Evolutionary conservation across 2,888 invertebrate genomes (phyloP), one percentile per base, ranked within the genome.

Genomic region (Drosophila mimetica): DNA sequence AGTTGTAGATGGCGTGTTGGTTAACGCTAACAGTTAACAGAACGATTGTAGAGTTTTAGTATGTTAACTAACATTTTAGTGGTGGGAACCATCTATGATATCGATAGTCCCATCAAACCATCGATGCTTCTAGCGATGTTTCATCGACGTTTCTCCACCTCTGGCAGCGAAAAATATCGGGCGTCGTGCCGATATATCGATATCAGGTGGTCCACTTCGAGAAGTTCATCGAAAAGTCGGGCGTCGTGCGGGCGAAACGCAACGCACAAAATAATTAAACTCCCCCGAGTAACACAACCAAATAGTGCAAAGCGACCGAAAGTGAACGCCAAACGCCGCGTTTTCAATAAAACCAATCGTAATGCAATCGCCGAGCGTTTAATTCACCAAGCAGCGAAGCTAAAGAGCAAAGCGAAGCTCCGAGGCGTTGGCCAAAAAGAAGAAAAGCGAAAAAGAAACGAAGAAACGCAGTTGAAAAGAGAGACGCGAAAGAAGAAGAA

Each of bases 401-500:
- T 5, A 36, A 36, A 25, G 25, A 25, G 36, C 51, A 50, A 52
- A 32, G 13, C 44, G 44, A 25, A 61, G 41, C 39, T 61, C 13
- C 39, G 47, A 63, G 64, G 42, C 64, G 50, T 50, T 64, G 63
- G 44, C 59, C 39, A 41, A 61, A 34, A 59, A 60, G 63, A 18
- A 63, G 47, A 46, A 55, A 55, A 18, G 20, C 36, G 14, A 39
- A 42, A 53, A 53, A 39, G 25, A 47, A 63, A 48, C 61, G 61
- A 22, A 61, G 60, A 59, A 37, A 25, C 60, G 60, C 16, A 61
- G 60, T 44, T 39, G 30, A 53, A 58, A 60, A 58, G 58, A 57
- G 55, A 52, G 55, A 57, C 55, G 46, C 46, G 46, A 57, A 52
- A 36, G 18, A 37, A 25, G 18, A 72, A 77, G 77, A 77, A 34